A percentile compares a stretch with the other conserved stretches of the same genome.
phyloP scores from a whole-genome alignment of 2,888 invertebrate species.

The Physocephala rufipes region DNA sequence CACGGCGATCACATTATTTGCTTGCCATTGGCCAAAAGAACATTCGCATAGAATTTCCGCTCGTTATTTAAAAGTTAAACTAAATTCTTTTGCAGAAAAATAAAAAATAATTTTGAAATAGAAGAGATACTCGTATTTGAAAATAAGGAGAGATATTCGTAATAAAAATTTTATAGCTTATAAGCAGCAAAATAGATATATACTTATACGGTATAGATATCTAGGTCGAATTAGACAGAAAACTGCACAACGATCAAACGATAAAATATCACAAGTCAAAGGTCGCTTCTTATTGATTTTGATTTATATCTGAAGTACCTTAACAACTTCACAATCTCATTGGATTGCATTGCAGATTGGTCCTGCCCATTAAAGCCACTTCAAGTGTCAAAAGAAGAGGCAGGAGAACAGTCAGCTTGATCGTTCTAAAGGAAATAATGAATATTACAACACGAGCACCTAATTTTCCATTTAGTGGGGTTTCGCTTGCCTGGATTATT shows the following conservation, averaged over 20 bases:
- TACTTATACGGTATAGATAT: too few relatives aligned
- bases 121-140: too few relatives aligned
- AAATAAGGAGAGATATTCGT: too few relatives aligned
- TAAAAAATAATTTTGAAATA: too few relatives aligned
- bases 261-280: constrained; percentile 1
- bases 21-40: neutral
- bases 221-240: too few relatives aligned
- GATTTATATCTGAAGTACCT: neutral
- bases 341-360: neutral
- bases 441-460: constrained; percentile 17
- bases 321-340: constrained; percentile 33
- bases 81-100: too few relatives aligned
- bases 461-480: neutral
- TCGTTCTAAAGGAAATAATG: constrained; percentile 30
- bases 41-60: neutral
- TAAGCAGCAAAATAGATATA: too few relatives aligned
- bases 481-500: constrained; percentile 2
- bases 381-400: constrained; percentile 21
- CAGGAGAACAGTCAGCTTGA: constrained; percentile 24
- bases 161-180: too few relatives aligned
- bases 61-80: too few relatives aligned
- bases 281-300: neutral
- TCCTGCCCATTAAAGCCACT: constrained; percentile 33
- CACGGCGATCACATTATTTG: neutral
- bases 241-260: neutral